These are phyloP conservation scores for Scotopteryx bipunctaria DNA, from an alignment of 2,888 invertebrate species.

Conservation along the genomic window DNA sequence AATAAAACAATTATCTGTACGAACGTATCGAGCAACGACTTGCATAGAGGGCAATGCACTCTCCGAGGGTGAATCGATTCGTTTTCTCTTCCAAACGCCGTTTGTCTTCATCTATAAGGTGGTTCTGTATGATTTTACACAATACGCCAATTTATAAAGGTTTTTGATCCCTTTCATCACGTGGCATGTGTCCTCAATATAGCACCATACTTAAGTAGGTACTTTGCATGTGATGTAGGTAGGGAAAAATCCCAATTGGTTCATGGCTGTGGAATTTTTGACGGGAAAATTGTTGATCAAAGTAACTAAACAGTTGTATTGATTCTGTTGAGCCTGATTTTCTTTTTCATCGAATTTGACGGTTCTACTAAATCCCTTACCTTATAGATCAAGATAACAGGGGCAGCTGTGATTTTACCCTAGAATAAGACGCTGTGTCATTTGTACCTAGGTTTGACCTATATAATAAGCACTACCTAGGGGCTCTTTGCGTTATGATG, in stretches of 20 bases:
- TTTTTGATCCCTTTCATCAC: conserved; percentile 41
- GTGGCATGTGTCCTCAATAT: conserved; percentile 18
- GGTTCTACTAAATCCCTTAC: no score
- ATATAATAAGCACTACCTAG: no score
- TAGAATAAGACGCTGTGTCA: no score
- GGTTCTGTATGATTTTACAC: conserved; percentile 45
- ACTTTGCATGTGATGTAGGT: not conserved
- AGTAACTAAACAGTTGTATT: no score
- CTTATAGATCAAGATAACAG: no score
- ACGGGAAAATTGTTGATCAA: no score
- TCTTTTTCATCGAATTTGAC: no score
- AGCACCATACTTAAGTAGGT: not conserved
- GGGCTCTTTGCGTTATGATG: no score
- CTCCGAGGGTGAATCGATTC: conserved; percentile 57
- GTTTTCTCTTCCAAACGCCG: conserved; percentile 57
- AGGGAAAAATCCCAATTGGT: not conserved
- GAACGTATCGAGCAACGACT: conserved; percentile 51
- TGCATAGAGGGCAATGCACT: conserved; percentile 57
- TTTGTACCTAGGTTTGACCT: no score
- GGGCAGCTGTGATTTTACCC: no score
- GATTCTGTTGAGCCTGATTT: no score
- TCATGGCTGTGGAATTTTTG: no score
- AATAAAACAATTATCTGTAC: conserved; percentile 53
- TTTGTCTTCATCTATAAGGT: conserved; percentile 47
- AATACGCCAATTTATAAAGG: conserved; percentile 50